These are phyloP conservation scores for Pandemis corylana DNA, from an alignment of 2,888 invertebrate genomes.

Conservation along the genomic window DNA sequence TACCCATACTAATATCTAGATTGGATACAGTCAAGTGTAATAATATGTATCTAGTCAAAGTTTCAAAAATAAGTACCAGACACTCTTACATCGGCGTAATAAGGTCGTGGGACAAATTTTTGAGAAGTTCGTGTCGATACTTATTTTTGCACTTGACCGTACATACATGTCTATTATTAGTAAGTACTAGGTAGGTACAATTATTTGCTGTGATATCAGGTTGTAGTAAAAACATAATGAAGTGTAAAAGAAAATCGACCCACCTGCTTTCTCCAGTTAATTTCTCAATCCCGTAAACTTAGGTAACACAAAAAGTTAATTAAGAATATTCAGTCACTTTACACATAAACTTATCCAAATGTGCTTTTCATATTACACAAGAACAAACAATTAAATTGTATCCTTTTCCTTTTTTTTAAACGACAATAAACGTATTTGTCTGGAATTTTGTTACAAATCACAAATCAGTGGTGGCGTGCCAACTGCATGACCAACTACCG, in stretches of 20 bases:
- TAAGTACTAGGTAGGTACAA: neutral
- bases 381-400: neutral
- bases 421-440: conserved; percentile 32
- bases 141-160: too few relatives aligned
- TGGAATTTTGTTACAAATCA: conserved; percentile 65
- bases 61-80: too few relatives aligned
- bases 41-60: too few relatives aligned
- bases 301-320: conserved; percentile 33
- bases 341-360: conserved; percentile 37
- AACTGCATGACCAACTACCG: conserved; percentile 80
- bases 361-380: conserved; percentile 8
- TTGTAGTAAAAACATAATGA: neutral
- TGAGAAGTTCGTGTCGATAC: too few relatives aligned
- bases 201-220: neutral
- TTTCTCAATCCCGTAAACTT: conserved; percentile 65
- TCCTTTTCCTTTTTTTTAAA: neutral
- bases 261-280: conserved; percentile 62
- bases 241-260: conserved; percentile 37
- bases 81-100: too few relatives aligned
- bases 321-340: conserved; percentile 43
- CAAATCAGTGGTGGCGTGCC: conserved; percentile 78
- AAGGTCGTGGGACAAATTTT: too few relatives aligned
- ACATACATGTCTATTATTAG: too few relatives aligned
- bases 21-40: too few relatives aligned
- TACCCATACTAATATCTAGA: too few relatives aligned